Evolutionary conservation across 2,888 invertebrate species (phyloP), one percentile per base, ranked within the genome.

Genomic region (Coleophora flavipennella): DNA sequence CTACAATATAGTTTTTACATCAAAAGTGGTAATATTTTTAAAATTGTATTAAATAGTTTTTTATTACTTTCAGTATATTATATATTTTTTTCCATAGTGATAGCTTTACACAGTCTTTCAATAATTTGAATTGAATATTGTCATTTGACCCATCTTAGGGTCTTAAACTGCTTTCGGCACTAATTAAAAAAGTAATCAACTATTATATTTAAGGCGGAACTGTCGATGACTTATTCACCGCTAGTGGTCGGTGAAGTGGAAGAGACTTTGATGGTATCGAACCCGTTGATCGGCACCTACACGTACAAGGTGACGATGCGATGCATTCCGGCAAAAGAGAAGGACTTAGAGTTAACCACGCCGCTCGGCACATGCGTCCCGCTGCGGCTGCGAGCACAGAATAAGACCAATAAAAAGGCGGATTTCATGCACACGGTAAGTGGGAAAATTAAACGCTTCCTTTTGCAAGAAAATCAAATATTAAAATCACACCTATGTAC

Each of bases 241-340:
- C 50, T 84, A 11, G 78, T 83, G 10, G 75, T 72, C 1, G 84
- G 83, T 1, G 62, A 67, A 34, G 52, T 53, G 1, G 60, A 71
- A 34, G 78, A 75, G 38, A 53, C 46, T 20, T 48, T 84, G 34
- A 71, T 69, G 50, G 65, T 83, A n/a, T 55, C 40, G 26, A 80
- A 84, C 43, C 36, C 50, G 6, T 44, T 77, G 8, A 62, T 68
- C 2, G 84, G 84, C 2, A 57, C 68, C 1, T 76, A 65, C 41
- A 31, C 71, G 26, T 84, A 84, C 53, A 67, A 61, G 50, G 57
- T 80, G 9, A 44, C 67, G 8, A 50, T 79, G 2, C 72, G 63
- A 41, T 84, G 84, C 50, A 49, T 74, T 31, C 81, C 81, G 1
- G 79, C 79, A 25, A 79, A 79, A 47, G 62, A 70, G 41, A 83